Base-by-base conservation (phyloP, 2,888 invertebrate genomes). In the Chesias legatella region DNA sequence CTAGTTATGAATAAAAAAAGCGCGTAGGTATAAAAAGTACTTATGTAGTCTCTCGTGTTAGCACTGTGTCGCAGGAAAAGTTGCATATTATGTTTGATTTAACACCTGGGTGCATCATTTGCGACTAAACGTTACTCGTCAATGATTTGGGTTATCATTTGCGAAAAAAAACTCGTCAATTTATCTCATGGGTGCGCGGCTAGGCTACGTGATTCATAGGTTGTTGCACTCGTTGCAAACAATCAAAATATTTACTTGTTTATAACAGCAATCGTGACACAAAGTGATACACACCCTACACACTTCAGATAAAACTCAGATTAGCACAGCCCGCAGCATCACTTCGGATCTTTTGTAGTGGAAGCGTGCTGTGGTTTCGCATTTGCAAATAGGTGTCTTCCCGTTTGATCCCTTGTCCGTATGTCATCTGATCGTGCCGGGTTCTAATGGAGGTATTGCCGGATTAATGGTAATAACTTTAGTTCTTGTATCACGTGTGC, bases 201-300 rank as follows among this genome's bases (percentile, higher is more conserved):
- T 47, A 30, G 54, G 49, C 48, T 54, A 51, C 54, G 46, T 52
- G 48, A 40, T 20, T 31, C 31, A 24, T 34, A 21, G 50, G 50
- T 45, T 44, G 43, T 43, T 55, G 52, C 55, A 52, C 55, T 32
- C 52, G 44, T 29, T 43, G 52, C 48, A 38, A 52, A 46, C 43
- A 41, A 43, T 44, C 43, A 7, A 26, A 46, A 41, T 39, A 39
- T 23, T 34, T 25, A 20, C 37, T 20, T 34, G 6, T 26, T 7
- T 32, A 27, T 5, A 10, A 35, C 6, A 10, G 33, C 22, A 49
- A 40, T 22, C 10, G 7, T 7, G 1, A 7, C 7, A 33, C 23
- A 31, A 33, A 7, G 11, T 17, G 39, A 34, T 43, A n/a, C 26
- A 8, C 6, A 10, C 34, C 33, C 25, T 45, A 43, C 20, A n/a